Evolutionary conservation across 1,140 invertebrate genomes (phyloP), one percentile per base, ranked within the genome.

Genomic region (Wasmannia auropunctata): DNA sequence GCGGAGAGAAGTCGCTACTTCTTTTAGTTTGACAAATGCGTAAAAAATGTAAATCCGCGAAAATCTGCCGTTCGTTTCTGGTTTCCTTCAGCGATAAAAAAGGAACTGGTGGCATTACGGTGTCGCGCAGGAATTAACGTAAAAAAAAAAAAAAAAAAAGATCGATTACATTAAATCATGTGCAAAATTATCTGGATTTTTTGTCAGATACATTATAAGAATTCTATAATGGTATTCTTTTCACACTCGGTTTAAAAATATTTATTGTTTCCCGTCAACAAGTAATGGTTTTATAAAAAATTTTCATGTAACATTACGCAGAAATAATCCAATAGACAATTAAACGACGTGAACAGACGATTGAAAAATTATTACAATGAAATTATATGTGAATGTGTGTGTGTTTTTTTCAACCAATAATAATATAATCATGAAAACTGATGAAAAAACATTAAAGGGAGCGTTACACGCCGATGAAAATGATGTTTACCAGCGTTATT

Each of bases 21-120:
- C 16, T 63, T 79, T 49, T 10, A 16, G 34, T 25, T 49, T 79
- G 75, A 79, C n/a, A 65, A 79, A 79, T 49, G 58, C n/a, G 28
- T 43, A n/a, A 49, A 65, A 79, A 79, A 79, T 79, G 58, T 65
- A 34, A 79, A 79, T 79, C 8, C 10, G 0, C 58, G 14, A 3
- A 65, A 79, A 65, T 79, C n/a, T 46, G n/a, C n/a, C 14, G 19
- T 7, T 77, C 58, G 14, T 6, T 63, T 62, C 34, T 58, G 11
- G 28, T 49, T 16, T 65, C n/a, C 10, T 22, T 65, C 40, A 22
- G 2, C 40, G 40, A 79, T 65, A 65, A 65, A 79, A 79, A 49
- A 34, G 10, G 3, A 34, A 34, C 28, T 22, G 6, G 11, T 28
- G 14, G 28, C 31, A 49, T 79, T 16, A 31, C 19, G 40, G 74